These are phyloP conservation scores for Gila orcuttii DNA, from an alignment of 2,113 vertebrate genomes.

Conservation along the genomic window DNA sequence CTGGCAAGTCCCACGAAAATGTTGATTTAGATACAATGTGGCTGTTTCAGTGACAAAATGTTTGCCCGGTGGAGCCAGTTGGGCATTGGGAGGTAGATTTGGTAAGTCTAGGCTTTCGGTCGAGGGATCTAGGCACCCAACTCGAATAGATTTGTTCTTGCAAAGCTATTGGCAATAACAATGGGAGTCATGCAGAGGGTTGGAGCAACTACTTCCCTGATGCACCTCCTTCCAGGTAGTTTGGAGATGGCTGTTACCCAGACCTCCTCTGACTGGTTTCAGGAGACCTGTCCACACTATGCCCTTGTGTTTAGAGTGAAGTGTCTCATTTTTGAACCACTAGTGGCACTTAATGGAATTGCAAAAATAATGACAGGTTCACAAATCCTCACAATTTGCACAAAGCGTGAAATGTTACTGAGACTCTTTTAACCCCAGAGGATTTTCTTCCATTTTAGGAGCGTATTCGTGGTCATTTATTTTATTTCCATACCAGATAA, in stretches of 20 bases:
- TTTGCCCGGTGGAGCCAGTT: conserved; percentile 30
- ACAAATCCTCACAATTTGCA: not conserved
- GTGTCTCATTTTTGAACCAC: not conserved
- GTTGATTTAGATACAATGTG: conserved; percentile 58
- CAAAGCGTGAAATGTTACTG: not conserved
- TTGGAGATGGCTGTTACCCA: conserved; percentile 28
- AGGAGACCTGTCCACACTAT: not conserved
- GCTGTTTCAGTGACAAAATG: conserved; percentile 49
- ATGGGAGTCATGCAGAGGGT: conserved; percentile 54
- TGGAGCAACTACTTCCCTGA: conserved; percentile 53
- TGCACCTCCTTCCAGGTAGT: not conserved
- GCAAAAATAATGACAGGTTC: not conserved
- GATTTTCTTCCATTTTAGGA: not conserved
- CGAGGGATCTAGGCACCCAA: not conserved
- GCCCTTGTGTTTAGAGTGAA: not conserved
- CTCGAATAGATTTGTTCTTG: conserved; percentile 57
- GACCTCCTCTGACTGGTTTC: not conserved
- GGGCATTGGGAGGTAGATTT: conserved; percentile 4
- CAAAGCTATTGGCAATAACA: conserved; percentile 64
- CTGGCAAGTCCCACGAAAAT: conserved; percentile 21
- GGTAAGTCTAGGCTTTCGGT: not conserved
- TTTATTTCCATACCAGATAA: not conserved
- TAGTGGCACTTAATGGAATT: not conserved
- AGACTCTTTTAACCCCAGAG: not conserved
- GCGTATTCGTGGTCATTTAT: not conserved